Evolutionary conservation across 2,797 vertebrate species (phyloP), one percentile per base, ranked within the genome.

Genomic region (Sebastes steindachneri): DNA sequence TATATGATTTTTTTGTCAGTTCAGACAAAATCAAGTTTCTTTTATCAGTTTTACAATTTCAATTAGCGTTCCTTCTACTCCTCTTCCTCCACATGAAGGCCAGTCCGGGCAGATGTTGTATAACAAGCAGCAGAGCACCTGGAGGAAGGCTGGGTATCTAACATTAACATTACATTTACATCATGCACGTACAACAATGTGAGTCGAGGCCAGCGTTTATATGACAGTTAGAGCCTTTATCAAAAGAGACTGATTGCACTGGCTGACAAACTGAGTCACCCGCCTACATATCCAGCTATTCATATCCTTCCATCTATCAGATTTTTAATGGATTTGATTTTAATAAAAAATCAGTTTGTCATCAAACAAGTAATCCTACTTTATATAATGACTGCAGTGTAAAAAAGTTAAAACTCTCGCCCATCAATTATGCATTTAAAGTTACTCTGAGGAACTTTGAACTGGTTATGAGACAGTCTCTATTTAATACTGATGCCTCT

Each of bases 231-330:
- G 68, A 82, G 73, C 83, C 86, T 86, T 85, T 80, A 84, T 63
- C 33, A 77, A 65, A 73, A 10, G 41, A 31, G 37, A 58, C 57
- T 45, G 28, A 77, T 53, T 72, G 60, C 75, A 54, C 45, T 8
- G 67, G 31, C 70, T 59, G 68, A 60, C 31, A 51, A 55, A 57
- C 73, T 83, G 86, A 84, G 62, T 84, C 85, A 83, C 58, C 84
- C 79, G 21, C 85, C 77, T 69, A 73, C 82, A 70, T 23, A 41
- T 33, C 54, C 31, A 66, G 73, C 78, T 74, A 55, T 41, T 73
- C 68, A 71, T 11, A 21, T 45, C 62, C 68, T 53, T 62, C 53
- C 75, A 5, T 62, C 51, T 51, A 68, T 72, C 70, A 29, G 3
- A 7, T 37, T 31, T 68, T 70, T 75, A 74, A 82, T 70, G 73